A percentile compares a stretch with the other conserved stretches of the same genome.
Evolutionary conservation across 1,140 invertebrate species (phyloP).

Genomic region (Nymphalis io): DNA sequence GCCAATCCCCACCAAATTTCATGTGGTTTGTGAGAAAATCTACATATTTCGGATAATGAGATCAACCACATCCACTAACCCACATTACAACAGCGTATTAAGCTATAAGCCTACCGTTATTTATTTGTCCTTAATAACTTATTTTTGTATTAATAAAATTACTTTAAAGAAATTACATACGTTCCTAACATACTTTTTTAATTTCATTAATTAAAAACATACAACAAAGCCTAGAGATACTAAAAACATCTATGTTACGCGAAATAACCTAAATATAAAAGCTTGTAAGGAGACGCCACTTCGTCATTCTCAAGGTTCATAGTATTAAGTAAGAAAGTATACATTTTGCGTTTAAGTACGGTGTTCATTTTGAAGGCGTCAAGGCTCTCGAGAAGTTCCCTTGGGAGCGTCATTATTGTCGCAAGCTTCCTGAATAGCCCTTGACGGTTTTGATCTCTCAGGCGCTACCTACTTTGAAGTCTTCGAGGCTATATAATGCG

Average conservation of each 20-base stretch:
- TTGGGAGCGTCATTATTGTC: neutral
- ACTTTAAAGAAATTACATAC: no score
- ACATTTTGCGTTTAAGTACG: constrained; percentile 1
- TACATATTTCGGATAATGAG: no score
- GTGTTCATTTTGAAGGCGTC: neutral
- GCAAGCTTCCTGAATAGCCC: neutral
- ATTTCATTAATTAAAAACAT: no score
- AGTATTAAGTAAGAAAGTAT: neutral
- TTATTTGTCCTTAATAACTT: neutral
- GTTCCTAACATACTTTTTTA: no score
- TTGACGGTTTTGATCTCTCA: neutral
- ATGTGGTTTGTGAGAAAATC: no score
- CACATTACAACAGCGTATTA: no score
- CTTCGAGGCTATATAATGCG: neutral
- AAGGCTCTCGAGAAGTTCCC: neutral
- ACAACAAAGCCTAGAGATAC: no score
- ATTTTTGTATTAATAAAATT: neutral
- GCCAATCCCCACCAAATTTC: no score
- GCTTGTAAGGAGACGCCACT: neutral
- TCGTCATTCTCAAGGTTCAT: neutral
- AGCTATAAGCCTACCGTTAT: no score
- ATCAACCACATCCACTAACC: no score
- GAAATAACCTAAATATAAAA: neutral
- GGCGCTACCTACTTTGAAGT: constrained; percentile 1
- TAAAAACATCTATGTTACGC: no score